Base-by-base conservation (phyloP, 2,797 vertebrate genomes). In the Gephyroberyx darwinii region DNA sequence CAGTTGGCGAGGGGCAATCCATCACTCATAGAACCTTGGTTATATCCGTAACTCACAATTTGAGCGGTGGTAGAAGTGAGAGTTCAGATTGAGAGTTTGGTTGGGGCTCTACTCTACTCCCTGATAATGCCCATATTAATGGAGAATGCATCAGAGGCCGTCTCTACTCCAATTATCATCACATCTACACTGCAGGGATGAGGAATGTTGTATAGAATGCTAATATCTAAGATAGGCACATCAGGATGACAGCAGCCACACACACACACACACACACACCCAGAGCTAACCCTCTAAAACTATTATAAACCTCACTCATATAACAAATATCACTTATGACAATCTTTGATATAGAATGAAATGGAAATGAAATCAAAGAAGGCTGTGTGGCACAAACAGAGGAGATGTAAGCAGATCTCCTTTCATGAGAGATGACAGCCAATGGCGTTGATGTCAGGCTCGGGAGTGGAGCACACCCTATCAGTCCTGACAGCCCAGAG, bases 111-210 rank as follows among this genome's bases (percentile, higher is more conserved):
- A 30, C 52, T 59, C n/a, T 43, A 37, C 26, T 55, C 43, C 19
- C 41, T 60, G 67, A 60, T 71, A 62, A 65, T 54, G 64, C 60
- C 57, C 26, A 0, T 39, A 69, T 63, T 78, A 60, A 80, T 61
- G 14, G 35, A 10, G 5, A 65, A 66, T 58, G 56, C 55, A 78
- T 60, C 73, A 61, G 50, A 60, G n/a, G 35, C 39, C 26, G n/a
- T n/a, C 68, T 81, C 64, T 71, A 60, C 77, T 84, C 69, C 64
- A 85, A 75, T 76, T 77, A 79, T 71, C 64, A 80, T 74, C 59
- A 31, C 63, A 85, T 74, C 69, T 66, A 77, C 48, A 66, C 56
- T 45, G 60, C 61, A 63, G 74, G 37, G 63, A 80, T 65, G 39
- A 67, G 66, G 69, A 79, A 58, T 69, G 51, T 58, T 64, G 65